Base-by-base conservation (phyloP, 2,113 vertebrate species). In the Pundamilia nyererei region DNA sequence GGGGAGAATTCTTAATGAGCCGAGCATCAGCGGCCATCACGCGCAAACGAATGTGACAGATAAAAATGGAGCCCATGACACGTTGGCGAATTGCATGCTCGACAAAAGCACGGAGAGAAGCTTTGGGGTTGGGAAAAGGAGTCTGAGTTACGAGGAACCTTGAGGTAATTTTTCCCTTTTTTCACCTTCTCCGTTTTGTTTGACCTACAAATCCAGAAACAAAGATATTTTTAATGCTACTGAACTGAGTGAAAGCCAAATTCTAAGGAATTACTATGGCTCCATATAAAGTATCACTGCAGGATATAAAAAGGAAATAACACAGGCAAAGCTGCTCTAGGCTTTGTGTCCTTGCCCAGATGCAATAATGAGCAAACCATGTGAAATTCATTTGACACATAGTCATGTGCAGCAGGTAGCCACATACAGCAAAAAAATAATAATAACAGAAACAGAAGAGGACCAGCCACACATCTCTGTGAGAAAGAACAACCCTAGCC, bases 31-130 rank as follows among this genome's bases (percentile, higher is more conserved):
- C 72, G 29, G 81, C 87, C 83, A 89, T 95, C 94, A 89, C 38
- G 40, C 62, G 42, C 88, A 90, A 93, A 94, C 56, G 45, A 94
- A 94, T 90, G 92, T 92, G 94, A 94, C 94, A 88, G 91, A 84
- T 94, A 92, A 89, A 94, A 91, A 93, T 91, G 90, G 89, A 94
- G 82, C 84, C 54, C 29, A 38, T 45, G 88, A 91, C 89, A 85
- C 87, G 40, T 60, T 14, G 82, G 79, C 60, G 86, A 84, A 86
- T 79, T 80, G 90, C 82, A 83, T 54, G 86, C 85, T 88, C 70
- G 85, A 70, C 80, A 82, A 80, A 53, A 49, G 80, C 12, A 81
- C 55, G 13, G 56, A 45, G 82, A 80, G 84, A 83, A 65, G 86
- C 72, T 86, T 24, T 45, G 26, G 49, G 45, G 60, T 82, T 35